These are phyloP conservation scores for Catostylus mosaicus DNA, from an alignment of 30 jellyfish, hydroid and myxozoan species.

Conservation along the genomic window DNA sequence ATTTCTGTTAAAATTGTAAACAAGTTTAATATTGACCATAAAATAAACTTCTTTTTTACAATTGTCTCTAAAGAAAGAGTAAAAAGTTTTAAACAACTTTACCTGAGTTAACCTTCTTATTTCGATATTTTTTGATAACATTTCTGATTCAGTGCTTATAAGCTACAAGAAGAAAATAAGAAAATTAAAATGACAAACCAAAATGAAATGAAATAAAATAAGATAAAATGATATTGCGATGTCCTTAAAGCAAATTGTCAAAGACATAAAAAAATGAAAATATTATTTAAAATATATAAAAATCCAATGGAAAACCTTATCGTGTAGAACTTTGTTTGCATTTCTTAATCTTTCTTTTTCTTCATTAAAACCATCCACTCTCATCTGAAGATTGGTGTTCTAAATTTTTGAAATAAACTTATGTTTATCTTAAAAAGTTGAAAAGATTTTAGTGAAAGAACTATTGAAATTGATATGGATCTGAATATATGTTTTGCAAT, in stretches of 20 bases:
- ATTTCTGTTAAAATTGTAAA: not conserved
- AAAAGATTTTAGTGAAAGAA: too few species aligned
- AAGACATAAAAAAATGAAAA: too few species aligned
- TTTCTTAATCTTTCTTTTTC: conserved; percentile 52
- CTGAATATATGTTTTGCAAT: too few species aligned
- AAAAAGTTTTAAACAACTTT: not conserved
- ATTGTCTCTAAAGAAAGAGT: not conserved
- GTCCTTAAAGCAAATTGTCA: too few species aligned
- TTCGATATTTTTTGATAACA: conserved; percentile 61
- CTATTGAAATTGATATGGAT: too few species aligned
- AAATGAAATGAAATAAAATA: not conserved
- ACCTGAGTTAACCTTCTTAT: conserved; percentile 70
- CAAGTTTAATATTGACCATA: not conserved
- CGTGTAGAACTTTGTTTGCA: conserved; percentile 59
- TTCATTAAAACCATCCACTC: too few species aligned
- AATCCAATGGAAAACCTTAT: conserved; percentile 42
- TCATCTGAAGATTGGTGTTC: not conserved
- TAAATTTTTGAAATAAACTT: not conserved
- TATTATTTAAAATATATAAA: not conserved
- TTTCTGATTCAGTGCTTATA: conserved; percentile 80
- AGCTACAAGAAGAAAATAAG: conserved; percentile 38
- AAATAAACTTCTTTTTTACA: not conserved
- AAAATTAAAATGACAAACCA: not conserved
- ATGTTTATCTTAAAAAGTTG: too few species aligned
- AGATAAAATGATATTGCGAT: not conserved